Conservation (phyloP, 2,888 invertebrate species). For the Nomada lathburiana region DNA sequence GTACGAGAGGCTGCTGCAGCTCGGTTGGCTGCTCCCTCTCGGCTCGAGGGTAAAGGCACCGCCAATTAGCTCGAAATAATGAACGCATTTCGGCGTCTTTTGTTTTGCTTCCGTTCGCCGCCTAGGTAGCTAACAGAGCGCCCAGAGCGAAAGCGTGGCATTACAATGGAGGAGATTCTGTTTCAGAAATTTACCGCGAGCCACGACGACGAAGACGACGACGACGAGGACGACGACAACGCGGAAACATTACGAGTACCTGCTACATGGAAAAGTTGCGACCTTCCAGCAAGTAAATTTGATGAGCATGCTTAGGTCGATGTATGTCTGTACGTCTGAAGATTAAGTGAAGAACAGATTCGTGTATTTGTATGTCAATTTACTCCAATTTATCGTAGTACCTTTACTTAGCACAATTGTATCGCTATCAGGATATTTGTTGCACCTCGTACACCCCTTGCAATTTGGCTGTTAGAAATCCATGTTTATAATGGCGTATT, state of each 20-base stretch:
- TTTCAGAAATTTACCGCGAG: conserved; percentile 72
- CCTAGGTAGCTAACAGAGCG: conserved; percentile 78
- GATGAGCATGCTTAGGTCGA: background rate
- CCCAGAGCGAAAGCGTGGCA: conserved; percentile 75
- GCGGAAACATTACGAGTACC: conserved; percentile 57
- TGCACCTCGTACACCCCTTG: too few relatives aligned
- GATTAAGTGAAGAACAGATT: too few relatives aligned
- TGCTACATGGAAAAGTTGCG: conserved; percentile 31
- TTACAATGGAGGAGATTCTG: conserved; percentile 73
- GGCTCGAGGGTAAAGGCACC: conserved; percentile 80
- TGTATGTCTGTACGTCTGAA: too few relatives aligned
- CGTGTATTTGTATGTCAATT: too few relatives aligned
- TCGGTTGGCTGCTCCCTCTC: conserved; percentile 59
- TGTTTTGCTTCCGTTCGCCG: conserved; percentile 81
- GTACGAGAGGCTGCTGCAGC: conserved; percentile 51
- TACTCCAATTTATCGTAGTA: too few relatives aligned
- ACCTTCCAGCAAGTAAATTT: conserved; percentile 22
- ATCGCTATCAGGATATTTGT: too few relatives aligned
- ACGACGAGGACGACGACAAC: conserved; percentile 50
- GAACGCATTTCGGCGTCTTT: conserved; percentile 83
- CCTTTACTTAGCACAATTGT: too few relatives aligned
- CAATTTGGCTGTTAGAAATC: too few relatives aligned
- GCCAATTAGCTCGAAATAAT: conserved; percentile 85
- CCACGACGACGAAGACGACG: conserved; percentile 45
- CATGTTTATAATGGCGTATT: too few relatives aligned